A percentile compares a stretch with the other conserved stretches of the same genome.
phyloP scores from a whole-genome alignment of 2,888 invertebrate species.

The Tolmerus cingulatus region DNA sequence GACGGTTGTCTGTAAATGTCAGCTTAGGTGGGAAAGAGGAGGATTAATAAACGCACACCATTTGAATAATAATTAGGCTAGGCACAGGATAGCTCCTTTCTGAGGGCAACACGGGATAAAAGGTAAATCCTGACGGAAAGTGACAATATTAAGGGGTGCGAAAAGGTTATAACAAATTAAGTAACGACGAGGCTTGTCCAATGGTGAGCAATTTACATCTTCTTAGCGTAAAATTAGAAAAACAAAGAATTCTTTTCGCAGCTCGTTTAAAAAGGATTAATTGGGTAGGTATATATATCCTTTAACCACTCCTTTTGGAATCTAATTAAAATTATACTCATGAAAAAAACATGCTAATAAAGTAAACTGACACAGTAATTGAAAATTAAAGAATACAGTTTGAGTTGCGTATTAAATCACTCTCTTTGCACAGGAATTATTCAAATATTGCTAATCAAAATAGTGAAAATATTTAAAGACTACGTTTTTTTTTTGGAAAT shows the following conservation, averaged over 20 bases:
- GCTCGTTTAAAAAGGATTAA: background rate
- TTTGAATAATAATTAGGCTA: conserved; percentile 49
- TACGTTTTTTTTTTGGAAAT: no score
- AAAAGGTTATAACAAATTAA: conserved; percentile 40
- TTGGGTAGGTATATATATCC: background rate
- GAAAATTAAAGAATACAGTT: no score
- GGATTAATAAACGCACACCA: conserved; percentile 45
- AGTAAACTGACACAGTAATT: no score
- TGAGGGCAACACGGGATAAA: background rate
- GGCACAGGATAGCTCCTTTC: background rate
- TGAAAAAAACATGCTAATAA: background rate
- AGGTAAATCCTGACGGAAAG: conserved; percentile 26
- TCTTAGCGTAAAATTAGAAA: background rate
- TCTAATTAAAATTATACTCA: background rate
- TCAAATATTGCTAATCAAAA: no score
- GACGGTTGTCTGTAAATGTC: conserved; percentile 44
- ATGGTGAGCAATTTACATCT: conserved; percentile 21
- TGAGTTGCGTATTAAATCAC: no score
- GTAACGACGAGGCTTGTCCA: background rate
- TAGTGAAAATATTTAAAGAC: no score
- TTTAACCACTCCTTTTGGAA: background rate
- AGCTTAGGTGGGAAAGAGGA: conserved; percentile 46
- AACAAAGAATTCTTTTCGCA: background rate
- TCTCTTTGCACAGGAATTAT: no score
- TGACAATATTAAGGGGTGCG: conserved; percentile 28